Conservation (phyloP, 2,797 vertebrate species). For the Lagocephalus sceleratus region DNA sequence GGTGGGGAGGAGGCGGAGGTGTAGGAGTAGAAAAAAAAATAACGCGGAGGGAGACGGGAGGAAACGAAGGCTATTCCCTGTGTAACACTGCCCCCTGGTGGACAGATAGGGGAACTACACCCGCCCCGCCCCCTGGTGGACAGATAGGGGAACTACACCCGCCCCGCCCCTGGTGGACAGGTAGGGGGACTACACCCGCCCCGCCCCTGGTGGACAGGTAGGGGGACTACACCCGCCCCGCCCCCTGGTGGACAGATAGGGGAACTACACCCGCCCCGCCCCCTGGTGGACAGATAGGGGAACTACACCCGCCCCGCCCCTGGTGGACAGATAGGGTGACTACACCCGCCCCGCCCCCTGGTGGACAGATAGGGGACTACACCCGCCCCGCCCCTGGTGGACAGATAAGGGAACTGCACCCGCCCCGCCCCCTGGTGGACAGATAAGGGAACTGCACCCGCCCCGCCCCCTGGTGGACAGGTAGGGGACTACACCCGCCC, state of each 20-base stretch:
- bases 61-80: neutral
- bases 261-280: slow-evolving; percentile 35
- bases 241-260: slow-evolving; percentile 43
- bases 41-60: neutral
- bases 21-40: neutral
- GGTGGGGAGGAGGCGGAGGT: neutral
- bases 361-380: slow-evolving; percentile 17
- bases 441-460: fast-evolving
- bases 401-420: neutral
- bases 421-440: slow-evolving; percentile 60
- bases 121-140: too few species aligned
- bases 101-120: neutral
- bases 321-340: slow-evolving; percentile 19
- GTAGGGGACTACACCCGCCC: fast-evolving
- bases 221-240: slow-evolving; percentile 13
- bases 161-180: slow-evolving; percentile 56
- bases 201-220: slow-evolving; percentile 47
- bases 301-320: slow-evolving; percentile 47
- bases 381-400: slow-evolving; percentile 66
- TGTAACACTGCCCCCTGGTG: slow-evolving; percentile 56
- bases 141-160: too few species aligned
- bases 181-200: fast-evolving
- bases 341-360: slow-evolving; percentile 53
- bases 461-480: slow-evolving; percentile 57
- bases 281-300: slow-evolving; percentile 34